phyloP scores from a whole-genome alignment of 2,888 invertebrate genomes.

The Tanypteryx hageni region DNA sequence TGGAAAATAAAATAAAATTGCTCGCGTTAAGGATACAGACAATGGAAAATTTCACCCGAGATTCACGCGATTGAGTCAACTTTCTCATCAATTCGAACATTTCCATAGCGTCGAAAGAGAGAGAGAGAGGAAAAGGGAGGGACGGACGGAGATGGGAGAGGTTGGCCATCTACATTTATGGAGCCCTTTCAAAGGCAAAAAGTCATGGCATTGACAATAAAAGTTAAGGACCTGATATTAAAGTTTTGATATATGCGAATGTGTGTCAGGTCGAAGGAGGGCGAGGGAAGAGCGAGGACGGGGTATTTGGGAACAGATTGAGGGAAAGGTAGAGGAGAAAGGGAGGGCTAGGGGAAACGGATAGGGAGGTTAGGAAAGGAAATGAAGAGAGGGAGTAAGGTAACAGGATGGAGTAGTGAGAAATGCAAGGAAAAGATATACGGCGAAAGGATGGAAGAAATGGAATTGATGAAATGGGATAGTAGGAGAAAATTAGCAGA shows the following conservation, averaged over 20 bases:
- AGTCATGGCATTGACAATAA: background rate
- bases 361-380: no score
- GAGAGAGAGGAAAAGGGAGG: no score
- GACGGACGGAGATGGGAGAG: no score
- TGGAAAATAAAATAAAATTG: no score
- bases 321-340: background rate
- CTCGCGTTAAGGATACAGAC: no score
- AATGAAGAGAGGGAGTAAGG: no score
- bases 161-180: background rate
- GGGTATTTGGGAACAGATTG: background rate
- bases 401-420: background rate
- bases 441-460: background rate
- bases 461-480: background rate
- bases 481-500: background rate
- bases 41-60: no score
- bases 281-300: background rate
- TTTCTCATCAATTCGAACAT: background rate
- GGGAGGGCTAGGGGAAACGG: background rate
- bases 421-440: background rate
- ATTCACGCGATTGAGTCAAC: background rate
- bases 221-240: conserved; percentile 19
- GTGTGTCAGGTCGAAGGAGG: background rate
- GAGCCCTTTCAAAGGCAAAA: conserved; percentile 14
- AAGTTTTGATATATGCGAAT: conserved; percentile 8
- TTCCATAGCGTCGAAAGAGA: background rate